phyloP scores from a whole-genome alignment of 2,888 invertebrate species.

The Scaptomyza parva region DNA sequence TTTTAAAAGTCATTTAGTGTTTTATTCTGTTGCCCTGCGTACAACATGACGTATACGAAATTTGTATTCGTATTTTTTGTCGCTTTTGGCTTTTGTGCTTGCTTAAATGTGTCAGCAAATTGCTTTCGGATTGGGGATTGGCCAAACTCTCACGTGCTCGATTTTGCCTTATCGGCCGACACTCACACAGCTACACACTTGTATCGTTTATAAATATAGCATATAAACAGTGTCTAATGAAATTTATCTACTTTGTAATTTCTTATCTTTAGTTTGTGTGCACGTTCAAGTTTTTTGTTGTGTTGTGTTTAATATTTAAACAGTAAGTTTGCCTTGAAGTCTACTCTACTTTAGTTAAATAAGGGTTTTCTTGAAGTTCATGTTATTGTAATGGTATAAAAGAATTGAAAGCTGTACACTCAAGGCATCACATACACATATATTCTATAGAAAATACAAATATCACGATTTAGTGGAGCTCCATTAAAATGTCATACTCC shows the following conservation, averaged over 20 bases:
- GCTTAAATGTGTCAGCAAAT: conserved; percentile 51
- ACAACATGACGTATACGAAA: conserved; percentile 53
- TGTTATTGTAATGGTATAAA: not conserved
- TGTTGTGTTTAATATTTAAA: conserved; percentile 26
- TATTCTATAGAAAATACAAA: not conserved
- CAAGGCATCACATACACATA: not conserved
- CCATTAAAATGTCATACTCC: conserved; percentile 7
- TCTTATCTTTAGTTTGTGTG: conserved; percentile 38
- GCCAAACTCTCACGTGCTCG: conserved; percentile 63
- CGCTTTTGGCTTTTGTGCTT: conserved; percentile 3
- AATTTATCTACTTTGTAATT: conserved; percentile 25
- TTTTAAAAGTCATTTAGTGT: conserved; percentile 66
- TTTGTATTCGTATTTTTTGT: conserved; percentile 18
- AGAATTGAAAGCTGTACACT: not conserved
- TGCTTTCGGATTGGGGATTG: conserved; percentile 37
- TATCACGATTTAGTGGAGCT: conserved; percentile 4
- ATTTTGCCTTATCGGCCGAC: conserved; percentile 33
- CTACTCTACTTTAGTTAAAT: too few species aligned
- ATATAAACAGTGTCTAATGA: conserved; percentile 18
- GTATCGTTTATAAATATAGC: conserved; percentile 1
- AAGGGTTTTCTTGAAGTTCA: not conserved
- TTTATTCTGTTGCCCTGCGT: conserved; percentile 28
- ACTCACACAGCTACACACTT: not conserved
- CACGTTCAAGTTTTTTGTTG: not conserved
- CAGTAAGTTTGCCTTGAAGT: conserved; percentile 27